Evolutionary conservation across 2,113 vertebrate genomes (phyloP).

Genomic region (Anoura caudifer): DNA sequence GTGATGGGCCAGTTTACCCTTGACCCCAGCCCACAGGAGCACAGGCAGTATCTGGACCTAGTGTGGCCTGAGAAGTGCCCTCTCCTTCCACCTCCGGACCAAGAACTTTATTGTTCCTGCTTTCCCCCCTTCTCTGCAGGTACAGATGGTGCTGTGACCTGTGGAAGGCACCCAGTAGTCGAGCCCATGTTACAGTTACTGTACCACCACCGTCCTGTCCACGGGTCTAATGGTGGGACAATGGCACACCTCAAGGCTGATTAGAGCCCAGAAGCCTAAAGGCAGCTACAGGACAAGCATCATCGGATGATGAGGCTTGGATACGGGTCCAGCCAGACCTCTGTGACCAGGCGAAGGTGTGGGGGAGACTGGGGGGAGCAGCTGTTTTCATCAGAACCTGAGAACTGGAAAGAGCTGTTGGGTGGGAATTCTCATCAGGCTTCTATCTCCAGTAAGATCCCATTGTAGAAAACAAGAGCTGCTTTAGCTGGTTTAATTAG

Average conservation of each 20-base stretch:
- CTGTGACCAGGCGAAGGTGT: neutral
- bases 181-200: neutral
- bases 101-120: neutral
- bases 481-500: neutral
- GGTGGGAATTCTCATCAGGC: neutral
- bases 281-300: neutral
- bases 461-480: neutral
- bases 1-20: neutral
- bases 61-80: neutral
- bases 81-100: neutral
- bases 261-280: neutral
- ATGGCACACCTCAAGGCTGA: neutral
- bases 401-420: neutral
- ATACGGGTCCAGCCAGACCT: neutral
- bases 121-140: neutral
- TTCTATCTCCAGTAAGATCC: conserved; percentile 11
- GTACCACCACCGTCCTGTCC: neutral
- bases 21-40: neutral
- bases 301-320: neutral
- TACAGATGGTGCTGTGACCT: neutral
- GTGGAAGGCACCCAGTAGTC: neutral
- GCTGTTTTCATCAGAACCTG: neutral
- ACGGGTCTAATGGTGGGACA: neutral
- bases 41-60: neutral
- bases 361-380: neutral